These are phyloP conservation scores for Tridacna crocea DNA, from an alignment of 2,888 invertebrate genomes.

Conservation along the genomic window DNA sequence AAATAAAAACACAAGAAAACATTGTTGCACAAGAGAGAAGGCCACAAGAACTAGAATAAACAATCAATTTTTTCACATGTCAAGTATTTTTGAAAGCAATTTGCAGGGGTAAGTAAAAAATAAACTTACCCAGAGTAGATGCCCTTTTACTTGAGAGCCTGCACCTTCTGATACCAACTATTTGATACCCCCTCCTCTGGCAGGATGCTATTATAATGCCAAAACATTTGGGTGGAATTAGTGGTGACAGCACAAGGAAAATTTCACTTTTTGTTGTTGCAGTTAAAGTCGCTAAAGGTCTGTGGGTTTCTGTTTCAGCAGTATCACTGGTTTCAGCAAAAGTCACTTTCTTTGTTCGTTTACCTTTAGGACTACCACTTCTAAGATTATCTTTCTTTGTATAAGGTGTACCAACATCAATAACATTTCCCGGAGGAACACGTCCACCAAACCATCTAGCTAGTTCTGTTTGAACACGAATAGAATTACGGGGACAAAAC, in stretches of 20 bases:
- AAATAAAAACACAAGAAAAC: no score
- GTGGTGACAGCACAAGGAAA: conserved; percentile 77
- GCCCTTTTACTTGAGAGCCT: conserved; percentile 75
- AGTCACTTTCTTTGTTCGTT: conserved; percentile 70
- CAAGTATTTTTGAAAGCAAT: no score
- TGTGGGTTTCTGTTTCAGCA: conserved; percentile 25
- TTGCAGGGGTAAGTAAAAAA: no score
- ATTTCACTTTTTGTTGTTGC: conserved; percentile 77
- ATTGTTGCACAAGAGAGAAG: no score
- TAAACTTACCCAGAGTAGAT: conserved; percentile 71
- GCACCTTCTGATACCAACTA: conserved; percentile 75
- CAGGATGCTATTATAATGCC: conserved; percentile 77
- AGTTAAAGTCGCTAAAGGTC: conserved; percentile 77
- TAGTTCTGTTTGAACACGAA: conserved; percentile 74
- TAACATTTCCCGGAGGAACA: conserved; percentile 76
- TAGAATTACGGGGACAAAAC: conserved; percentile 79
- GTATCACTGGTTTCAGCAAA: conserved; percentile 53
- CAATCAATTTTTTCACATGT: no score
- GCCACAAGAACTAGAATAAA: no score
- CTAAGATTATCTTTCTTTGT: conserved; percentile 68
- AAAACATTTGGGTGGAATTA: conserved; percentile 76
- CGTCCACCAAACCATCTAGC: conserved; percentile 81
- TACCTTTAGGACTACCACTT: conserved; percentile 70
- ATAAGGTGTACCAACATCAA: conserved; percentile 77
- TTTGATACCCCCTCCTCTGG: conserved; percentile 79